A percentile compares a stretch with the other conserved stretches of the same genome.
phyloP scores from a whole-genome alignment of 2,797 vertebrate species.

The Enteromius mattozi region DNA sequence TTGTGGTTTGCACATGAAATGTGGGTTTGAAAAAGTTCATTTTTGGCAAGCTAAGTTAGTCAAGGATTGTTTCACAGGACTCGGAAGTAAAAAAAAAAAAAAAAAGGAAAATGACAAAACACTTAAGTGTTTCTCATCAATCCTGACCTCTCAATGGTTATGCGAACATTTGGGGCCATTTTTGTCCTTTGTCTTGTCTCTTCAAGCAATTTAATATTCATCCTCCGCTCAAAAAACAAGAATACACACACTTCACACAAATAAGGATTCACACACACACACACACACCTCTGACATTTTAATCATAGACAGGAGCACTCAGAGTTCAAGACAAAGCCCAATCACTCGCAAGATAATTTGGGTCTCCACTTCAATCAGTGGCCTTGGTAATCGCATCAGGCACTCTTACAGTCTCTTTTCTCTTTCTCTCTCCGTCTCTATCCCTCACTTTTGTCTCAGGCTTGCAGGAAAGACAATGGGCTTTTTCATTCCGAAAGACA shows the following conservation, averaged over 20 bases:
- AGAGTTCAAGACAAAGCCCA: slow-evolving; percentile 80
- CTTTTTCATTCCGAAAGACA: slow-evolving; percentile 64
- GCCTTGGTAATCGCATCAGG: slow-evolving; percentile 81
- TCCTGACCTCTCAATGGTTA: not conserved
- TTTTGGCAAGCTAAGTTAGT: not conserved
- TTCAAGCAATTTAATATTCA: slow-evolving; percentile 21
- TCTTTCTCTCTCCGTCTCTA: slow-evolving; percentile 77
- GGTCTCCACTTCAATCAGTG: slow-evolving; percentile 84
- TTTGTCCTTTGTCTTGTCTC: slow-evolving; percentile 24
- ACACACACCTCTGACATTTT: slow-evolving; percentile 71
- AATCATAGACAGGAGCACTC: slow-evolving; percentile 79
- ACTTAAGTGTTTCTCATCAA: not conserved
- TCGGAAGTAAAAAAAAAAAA: not conserved
- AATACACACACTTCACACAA: slow-evolving; percentile 40
- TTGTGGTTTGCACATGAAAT: not conserved
- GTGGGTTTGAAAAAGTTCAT: not conserved
- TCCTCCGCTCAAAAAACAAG: not conserved
- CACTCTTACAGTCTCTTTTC: slow-evolving; percentile 45
- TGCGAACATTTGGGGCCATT: not conserved
- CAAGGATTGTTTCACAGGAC: not conserved
- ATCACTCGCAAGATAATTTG: slow-evolving; percentile 83
- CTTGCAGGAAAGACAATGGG: slow-evolving; percentile 67
- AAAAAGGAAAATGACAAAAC: not conserved
- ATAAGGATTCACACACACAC: slow-evolving; percentile 53
- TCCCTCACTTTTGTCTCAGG: slow-evolving; percentile 60